Evolutionary conservation across 2,113 vertebrate species (phyloP).

Genomic region (Hemiscyllium ocellatum): DNA sequence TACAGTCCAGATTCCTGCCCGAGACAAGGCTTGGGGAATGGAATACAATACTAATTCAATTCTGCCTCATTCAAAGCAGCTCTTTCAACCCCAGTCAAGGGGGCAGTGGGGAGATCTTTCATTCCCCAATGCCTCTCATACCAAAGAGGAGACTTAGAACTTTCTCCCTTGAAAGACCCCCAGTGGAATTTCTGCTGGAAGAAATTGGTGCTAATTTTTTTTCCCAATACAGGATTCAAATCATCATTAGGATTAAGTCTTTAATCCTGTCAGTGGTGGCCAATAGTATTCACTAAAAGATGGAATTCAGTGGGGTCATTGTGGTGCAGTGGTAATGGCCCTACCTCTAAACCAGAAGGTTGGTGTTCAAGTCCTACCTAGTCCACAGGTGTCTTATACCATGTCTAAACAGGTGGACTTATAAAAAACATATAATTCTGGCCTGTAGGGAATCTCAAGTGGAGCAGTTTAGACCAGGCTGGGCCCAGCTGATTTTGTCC

Average conservation of each 20-base stretch:
- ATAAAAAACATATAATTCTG: not conserved
- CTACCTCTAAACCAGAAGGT: no score
- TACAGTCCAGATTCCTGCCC: not conserved
- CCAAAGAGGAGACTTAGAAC: not conserved
- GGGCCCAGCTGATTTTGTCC: no score
- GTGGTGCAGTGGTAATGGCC: no score
- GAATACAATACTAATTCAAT: not conserved
- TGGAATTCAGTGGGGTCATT: no score
- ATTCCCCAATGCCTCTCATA: not conserved
- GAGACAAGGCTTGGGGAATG: not conserved
- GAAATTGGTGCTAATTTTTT: not conserved
- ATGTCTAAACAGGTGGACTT: no score
- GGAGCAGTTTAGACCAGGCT: not conserved
- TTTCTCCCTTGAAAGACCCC: not conserved
- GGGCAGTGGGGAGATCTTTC: not conserved
- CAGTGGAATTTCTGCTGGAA: not conserved
- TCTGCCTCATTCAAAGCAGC: no score
- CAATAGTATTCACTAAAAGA: no score
- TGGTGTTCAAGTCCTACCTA: no score
- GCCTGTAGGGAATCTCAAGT: not conserved
- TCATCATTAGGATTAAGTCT: not conserved
- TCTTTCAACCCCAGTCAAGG: not conserved
- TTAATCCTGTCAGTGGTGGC: not conserved
- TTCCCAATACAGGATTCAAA: not conserved
- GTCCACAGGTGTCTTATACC: no score